Evolutionary conservation across 2,888 invertebrate genomes (phyloP).

Genomic region (Ophion ellenae): DNA sequence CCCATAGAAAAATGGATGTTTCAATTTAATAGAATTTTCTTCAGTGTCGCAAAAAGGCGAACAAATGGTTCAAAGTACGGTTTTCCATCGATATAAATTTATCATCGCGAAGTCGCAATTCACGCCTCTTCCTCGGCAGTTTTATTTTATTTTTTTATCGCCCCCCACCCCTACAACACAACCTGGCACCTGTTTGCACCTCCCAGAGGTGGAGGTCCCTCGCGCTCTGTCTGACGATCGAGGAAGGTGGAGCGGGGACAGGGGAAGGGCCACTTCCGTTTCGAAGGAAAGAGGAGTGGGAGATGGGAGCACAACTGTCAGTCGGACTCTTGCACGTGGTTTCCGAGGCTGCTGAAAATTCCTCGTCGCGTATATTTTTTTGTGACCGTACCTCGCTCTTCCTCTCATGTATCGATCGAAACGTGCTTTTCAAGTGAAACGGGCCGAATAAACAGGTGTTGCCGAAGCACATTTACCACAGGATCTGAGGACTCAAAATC

Average conservation of each 20-base stretch:
- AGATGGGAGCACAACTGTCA: constrained; percentile 53
- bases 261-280: constrained; percentile 56
- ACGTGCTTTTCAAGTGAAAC: not conserved
- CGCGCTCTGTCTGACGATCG: constrained; percentile 4
- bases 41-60: no score
- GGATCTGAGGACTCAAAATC: no score
- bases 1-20: no score
- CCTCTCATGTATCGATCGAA: not conserved
- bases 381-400: not conserved
- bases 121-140: no score
- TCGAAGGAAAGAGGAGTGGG: constrained; percentile 44
- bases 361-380: constrained; percentile 8
- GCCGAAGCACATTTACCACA: no score
- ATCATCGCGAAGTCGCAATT: no score
- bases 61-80: no score
- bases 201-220: constrained; percentile 56
- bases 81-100: no score
- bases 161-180: constrained; percentile 22
- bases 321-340: constrained; percentile 66
- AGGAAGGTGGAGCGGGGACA: not conserved
- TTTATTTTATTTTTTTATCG: no score
- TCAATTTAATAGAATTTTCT: no score
- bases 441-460: no score
- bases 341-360: constrained; percentile 31
- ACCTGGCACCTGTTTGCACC: constrained; percentile 73